Base-by-base conservation (phyloP, 2,797 vertebrate species). In the Syndactyla subalaris region DNA sequence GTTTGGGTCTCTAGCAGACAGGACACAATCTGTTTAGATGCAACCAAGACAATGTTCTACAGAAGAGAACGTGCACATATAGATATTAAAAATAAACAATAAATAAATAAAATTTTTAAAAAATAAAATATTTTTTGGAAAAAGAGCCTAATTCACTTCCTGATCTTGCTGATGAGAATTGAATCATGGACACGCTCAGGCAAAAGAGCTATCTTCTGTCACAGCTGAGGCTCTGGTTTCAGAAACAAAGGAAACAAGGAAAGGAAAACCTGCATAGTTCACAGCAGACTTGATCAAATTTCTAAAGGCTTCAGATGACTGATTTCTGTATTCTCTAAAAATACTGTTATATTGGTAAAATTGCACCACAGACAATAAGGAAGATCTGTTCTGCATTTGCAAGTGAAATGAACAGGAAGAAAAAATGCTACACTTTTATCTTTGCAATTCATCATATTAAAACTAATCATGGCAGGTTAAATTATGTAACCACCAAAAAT, bases 181-280 rank as follows among this genome's bases (percentile, higher is more conserved):
- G 73, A 68, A 66, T 63, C 5, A 66, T 21, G 59, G 57, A n/a
- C 18, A 76, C 39, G 11, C 19, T 11, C 9, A 43, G 27, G 52
- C 54, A 94, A 87, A 82, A 91, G 26, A 95, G 34, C 3, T 46
- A 73, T 49, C 8, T 58, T 20, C 58, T 81, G 48, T 51, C 16
- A 18, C 61, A 85, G 32, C 49, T 72, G 62, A 29, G 27, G 22
- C 18, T 87, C 39, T 89, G 19, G 3, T 48, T 92, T 83, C 65
- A 93, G 78, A 97, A 96, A 14, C 77, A 89, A 96, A 78, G 22
- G 67, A 77, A 78, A 85, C 19, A 30, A 85, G 57, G 34, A 92
- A 83, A 88, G 61, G 20, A 84, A 74, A 62, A 2, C 17, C 27
- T 80, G 4, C 36, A 59, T 8, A 39, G 11, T 43, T 95, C 76